A percentile compares a stretch with the other conserved stretches of the same genome.
phyloP scores from a whole-genome alignment of 2,113 vertebrate species.

The Podilymbus podiceps region DNA sequence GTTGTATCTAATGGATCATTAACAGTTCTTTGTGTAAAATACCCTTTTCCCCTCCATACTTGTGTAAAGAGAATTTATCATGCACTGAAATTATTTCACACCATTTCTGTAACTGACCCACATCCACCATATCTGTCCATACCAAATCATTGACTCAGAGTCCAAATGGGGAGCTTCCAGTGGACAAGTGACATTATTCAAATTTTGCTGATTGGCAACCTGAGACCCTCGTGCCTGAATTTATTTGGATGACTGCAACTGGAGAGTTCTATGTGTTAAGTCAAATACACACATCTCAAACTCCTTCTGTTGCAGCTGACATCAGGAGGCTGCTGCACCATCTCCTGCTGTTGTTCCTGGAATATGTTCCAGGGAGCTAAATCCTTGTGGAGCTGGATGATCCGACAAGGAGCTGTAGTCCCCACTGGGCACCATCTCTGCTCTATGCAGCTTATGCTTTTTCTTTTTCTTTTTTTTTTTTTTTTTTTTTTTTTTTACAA shows the following conservation, averaged over 20 bases:
- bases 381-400: neutral
- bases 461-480: neutral
- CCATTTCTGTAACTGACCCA: neutral
- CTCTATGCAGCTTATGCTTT: neutral
- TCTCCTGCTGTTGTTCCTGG: neutral
- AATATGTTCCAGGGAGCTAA: neutral
- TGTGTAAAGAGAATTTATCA: neutral
- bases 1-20: neutral
- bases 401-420: neutral
- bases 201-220: neutral
- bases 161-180: neutral
- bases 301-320: neutral
- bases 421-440: neutral
- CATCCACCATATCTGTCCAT: fast-evolving
- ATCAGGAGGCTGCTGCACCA: neutral
- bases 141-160: neutral
- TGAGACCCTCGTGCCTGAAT: neutral
- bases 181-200: neutral
- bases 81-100: neutral
- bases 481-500: neutral
- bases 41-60: neutral
- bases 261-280: neutral
- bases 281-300: neutral
- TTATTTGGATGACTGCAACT: neutral
- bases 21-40: neutral